A percentile compares a stretch with the other conserved stretches of the same genome.
Conservation (phyloP, 1,140 invertebrate genomes). For the Drosophila cardini region DNA sequence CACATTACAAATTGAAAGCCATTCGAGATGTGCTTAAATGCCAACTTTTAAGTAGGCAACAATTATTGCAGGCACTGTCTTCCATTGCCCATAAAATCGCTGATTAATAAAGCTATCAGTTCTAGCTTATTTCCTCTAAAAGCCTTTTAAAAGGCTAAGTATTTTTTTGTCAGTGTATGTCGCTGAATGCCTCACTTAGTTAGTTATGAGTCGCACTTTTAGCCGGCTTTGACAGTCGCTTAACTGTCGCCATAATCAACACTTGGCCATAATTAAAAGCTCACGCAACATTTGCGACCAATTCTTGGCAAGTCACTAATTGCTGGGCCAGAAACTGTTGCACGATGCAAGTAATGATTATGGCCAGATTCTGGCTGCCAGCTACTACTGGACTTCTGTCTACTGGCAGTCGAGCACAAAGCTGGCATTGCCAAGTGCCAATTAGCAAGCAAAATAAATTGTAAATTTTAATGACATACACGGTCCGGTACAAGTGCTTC, state of each 20-base stretch:
- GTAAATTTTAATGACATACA: conserved; percentile 81
- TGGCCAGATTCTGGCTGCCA: conserved; percentile 45
- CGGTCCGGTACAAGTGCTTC: conserved; percentile 33
- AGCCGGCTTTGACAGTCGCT: conserved; percentile 32
- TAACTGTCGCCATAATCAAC: conserved; percentile 47
- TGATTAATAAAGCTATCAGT: no score
- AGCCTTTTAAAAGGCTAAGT: no score
- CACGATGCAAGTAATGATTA: conserved; percentile 73
- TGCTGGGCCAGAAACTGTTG: conserved; percentile 39
- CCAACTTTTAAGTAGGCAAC: conserved; percentile 45
- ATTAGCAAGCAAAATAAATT: conserved; percentile 83
- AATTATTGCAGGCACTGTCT: conserved; percentile 28
- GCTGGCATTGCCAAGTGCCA: conserved; percentile 73
- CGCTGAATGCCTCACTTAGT: conserved; percentile 32
- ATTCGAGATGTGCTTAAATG: conserved; percentile 47
- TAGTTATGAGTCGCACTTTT: conserved; percentile 23
- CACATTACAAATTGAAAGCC: conserved; percentile 56
- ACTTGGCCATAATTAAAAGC: conserved; percentile 60
- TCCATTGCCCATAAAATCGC: neutral
- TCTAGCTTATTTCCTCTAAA: no score
- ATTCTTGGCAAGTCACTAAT: conserved; percentile 63
- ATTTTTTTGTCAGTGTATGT: neutral
- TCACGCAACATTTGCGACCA: conserved; percentile 50
- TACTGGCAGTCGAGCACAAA: conserved; percentile 39
- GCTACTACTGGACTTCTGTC: neutral